Percentiles rank a stretch among this genome's conserved stretches.
phyloP scores from a whole-genome alignment of 2,888 invertebrate species.

The Cryptocephalus primarius region DNA sequence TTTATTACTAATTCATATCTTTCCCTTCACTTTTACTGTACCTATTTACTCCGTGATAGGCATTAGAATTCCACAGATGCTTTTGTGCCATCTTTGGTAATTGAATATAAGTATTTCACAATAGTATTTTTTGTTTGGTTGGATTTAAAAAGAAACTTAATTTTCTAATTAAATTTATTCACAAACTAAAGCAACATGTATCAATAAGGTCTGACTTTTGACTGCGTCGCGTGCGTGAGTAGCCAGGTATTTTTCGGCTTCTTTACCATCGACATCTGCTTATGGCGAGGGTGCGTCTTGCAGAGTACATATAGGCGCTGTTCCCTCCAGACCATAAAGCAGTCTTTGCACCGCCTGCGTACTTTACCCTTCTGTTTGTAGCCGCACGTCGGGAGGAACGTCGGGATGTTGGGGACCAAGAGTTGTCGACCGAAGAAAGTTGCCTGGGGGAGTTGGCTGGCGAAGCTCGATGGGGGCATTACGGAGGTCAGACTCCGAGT shows the following conservation, averaged over 20 bases:
- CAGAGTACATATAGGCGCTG: slow-evolving; percentile 64
- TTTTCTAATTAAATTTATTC: too few species aligned
- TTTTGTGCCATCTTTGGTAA: too few species aligned
- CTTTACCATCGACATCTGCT: slow-evolving; percentile 64
- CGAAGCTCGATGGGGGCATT: too few species aligned
- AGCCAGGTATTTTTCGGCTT: slow-evolving; percentile 63
- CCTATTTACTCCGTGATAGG: too few species aligned
- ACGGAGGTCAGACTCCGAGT: too few species aligned
- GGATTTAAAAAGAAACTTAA: too few species aligned
- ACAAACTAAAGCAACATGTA: not conserved
- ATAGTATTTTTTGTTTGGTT: too few species aligned
- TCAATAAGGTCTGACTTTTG: slow-evolving; percentile 42
- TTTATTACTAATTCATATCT: too few species aligned
- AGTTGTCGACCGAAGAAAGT: slow-evolving; percentile 1
- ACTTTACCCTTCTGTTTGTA: slow-evolving; percentile 64
- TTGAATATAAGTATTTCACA: too few species aligned
- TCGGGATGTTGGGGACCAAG: slow-evolving; percentile 14
- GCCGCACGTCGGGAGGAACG: slow-evolving; percentile 37
- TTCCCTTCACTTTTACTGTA: too few species aligned
- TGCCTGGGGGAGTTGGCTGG: too few species aligned
- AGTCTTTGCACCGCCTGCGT: slow-evolving; percentile 65
- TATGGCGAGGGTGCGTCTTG: slow-evolving; percentile 66
- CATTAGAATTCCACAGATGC: not conserved
- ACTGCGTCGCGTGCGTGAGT: slow-evolving; percentile 63
- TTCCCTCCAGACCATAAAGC: slow-evolving; percentile 59